Evolutionary conservation across 2,888 invertebrate genomes (phyloP), one percentile per base, ranked within the genome.

Genomic region (Hydrotaea diabolus): DNA sequence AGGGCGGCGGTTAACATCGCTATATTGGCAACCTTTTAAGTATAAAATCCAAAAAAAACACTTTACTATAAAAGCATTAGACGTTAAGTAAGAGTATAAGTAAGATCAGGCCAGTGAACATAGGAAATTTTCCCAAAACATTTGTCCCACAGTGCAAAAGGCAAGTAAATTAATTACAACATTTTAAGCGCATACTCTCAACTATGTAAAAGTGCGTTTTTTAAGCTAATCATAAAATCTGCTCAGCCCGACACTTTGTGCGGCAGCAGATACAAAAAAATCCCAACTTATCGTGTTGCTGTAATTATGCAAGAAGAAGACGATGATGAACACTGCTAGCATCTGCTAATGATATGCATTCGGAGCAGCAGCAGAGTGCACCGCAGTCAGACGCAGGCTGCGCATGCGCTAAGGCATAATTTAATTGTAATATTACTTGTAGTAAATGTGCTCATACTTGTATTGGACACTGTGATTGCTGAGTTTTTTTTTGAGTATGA

Each of bases 151-250:
- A 26, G 59, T 59, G n/a, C 17, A 9, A 2, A n/a, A 31, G 74
- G 46, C 71, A 66, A 66, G 79, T 72, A 83, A 84, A 84, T 84
- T 84, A 84, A 84, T 84, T 84, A 84, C 26, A 77, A 72, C 21
- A 15, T 71, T 80, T 83, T 80, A 77, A 83, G 80, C 83, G 66
- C 77, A 62, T n/a, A n/a, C n/a, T n/a, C n/a, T n/a, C 73, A 77
- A 71, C 76, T 31, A 66, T 80, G 73, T 69, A 78, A 80, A 80
- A 84, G 80, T 84, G 84, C 84, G 84, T 84, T 84, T 81, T 81
- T n/a, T n/a, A n/a, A 84, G 78, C 74, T 77, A 84, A 77, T 84
- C 77, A 81, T 84, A 84, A 81, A 84, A 84, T 71, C 43, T 57
- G 46, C 74, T 55, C 55, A 71, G 77, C 71, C 76, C 57, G 71